Evolutionary conservation across 1,140 invertebrate genomes (phyloP).

Genomic region (Aporrectodea caliginosa): DNA sequence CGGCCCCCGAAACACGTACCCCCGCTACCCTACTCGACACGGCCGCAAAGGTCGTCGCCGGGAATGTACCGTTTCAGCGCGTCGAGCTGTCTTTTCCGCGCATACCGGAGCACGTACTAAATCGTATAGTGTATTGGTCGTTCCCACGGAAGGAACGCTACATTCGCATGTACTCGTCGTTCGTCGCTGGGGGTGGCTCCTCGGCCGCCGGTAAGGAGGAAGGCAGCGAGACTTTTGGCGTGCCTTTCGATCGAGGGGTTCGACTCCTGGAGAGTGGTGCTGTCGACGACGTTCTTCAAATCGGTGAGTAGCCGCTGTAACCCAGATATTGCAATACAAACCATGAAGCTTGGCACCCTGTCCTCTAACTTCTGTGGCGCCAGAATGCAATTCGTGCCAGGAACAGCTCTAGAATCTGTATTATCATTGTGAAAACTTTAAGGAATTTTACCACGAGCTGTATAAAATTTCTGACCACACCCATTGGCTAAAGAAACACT

Average conservation of each 20-base stretch:
- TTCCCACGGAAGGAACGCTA: constrained; percentile 79
- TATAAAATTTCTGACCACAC: too few species aligned
- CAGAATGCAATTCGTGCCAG: too few species aligned
- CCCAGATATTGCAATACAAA: too few species aligned
- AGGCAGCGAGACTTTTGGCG: constrained; percentile 66
- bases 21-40: constrained; percentile 70
- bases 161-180: constrained; percentile 83
- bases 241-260: constrained; percentile 79
- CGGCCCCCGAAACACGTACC: constrained; percentile 38
- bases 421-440: too few species aligned
- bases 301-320: constrained; percentile 84
- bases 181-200: constrained; percentile 56
- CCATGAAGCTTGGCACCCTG: too few species aligned
- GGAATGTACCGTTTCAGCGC: constrained; percentile 76
- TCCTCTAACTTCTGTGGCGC: too few species aligned
- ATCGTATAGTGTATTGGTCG: constrained; percentile 80
- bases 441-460: too few species aligned
- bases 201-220: constrained; percentile 48
- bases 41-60: constrained; percentile 75
- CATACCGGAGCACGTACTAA: constrained; percentile 81
- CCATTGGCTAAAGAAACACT: too few species aligned
- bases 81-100: constrained; percentile 80
- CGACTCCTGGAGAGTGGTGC: constrained; percentile 73
- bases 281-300: constrained; percentile 79
- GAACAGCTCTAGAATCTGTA: too few species aligned